A percentile compares a stretch with the other conserved stretches of the same genome.
phyloP scores from a whole-genome alignment of 2,797 vertebrate genomes.

The Peromyscus eremicus region DNA sequence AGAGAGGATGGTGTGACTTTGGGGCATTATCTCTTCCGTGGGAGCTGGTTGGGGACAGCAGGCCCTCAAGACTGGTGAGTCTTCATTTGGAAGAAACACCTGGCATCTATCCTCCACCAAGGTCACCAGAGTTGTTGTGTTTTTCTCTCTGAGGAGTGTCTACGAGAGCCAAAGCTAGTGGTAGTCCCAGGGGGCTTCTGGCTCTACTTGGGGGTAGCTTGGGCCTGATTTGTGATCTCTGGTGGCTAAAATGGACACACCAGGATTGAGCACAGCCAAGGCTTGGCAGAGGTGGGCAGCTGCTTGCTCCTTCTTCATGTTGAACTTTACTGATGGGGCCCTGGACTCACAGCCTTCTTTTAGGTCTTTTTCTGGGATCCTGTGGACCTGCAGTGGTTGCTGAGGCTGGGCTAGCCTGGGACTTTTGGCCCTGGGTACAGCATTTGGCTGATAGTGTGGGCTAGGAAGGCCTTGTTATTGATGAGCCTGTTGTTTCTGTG shows the following conservation, averaged over 20 bases:
- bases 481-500: background rate
- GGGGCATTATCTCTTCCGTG: background rate
- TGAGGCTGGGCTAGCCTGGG: background rate
- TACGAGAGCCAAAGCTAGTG: background rate
- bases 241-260: background rate
- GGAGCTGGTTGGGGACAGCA: background rate
- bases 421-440: background rate
- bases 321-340: background rate
- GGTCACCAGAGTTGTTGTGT: background rate
- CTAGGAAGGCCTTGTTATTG: background rate
- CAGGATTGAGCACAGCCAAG: background rate
- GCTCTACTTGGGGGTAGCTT: background rate
- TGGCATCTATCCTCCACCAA: background rate
- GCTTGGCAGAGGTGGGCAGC: background rate
- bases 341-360: background rate
- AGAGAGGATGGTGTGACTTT: background rate
- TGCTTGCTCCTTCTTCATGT: background rate
- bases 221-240: background rate
- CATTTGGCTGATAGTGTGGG: background rate
- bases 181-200: background rate
- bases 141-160: background rate
- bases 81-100: background rate
- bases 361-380: background rate
- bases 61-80: background rate
- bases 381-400: background rate